Percentiles rank a stretch among this genome's conserved stretches.
Conservation (phyloP, 2,797 vertebrate species). For the Myotis findleyi region DNA sequence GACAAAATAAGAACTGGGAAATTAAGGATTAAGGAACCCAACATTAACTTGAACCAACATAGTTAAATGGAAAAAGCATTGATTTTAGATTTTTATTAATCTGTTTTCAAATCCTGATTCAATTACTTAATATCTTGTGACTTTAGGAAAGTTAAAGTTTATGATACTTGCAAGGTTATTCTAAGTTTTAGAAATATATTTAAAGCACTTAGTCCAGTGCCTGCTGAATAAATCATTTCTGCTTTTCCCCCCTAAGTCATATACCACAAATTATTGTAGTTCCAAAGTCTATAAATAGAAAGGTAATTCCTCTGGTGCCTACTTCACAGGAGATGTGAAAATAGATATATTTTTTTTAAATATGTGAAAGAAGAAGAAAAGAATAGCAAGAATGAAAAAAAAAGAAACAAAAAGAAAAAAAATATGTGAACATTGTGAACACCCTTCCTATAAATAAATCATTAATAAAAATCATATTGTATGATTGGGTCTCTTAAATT, state of each 20-base stretch:
- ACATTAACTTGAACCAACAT: not conserved
- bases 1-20: slow-evolving; percentile 53
- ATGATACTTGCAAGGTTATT: slow-evolving; percentile 37
- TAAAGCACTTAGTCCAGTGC: not conserved
- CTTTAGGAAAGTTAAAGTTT: slow-evolving; percentile 22
- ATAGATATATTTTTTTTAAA: not conserved
- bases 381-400: too few relatives aligned
- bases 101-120: slow-evolving; percentile 17
- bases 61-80: slow-evolving; percentile 16
- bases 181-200: slow-evolving; percentile 44
- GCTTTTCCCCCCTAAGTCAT: not conserved
- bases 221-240: slow-evolving; percentile 28
- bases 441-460: not conserved
- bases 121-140: slow-evolving; percentile 16
- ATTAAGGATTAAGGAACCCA: slow-evolving; percentile 43
- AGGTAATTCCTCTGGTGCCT: slow-evolving; percentile 11
- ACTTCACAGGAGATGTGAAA: slow-evolving; percentile 6
- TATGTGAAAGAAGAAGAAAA: not conserved
- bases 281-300: slow-evolving; percentile 49
- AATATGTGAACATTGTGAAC: slow-evolving; percentile 9
- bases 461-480: slow-evolving; percentile 49
- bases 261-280: not conserved
- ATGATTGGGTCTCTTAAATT: slow-evolving; percentile 50
- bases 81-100: slow-evolving; percentile 45
- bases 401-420: too few relatives aligned